phyloP scores from a whole-genome alignment of 2,888 invertebrate genomes.

The Nycteola revayana region DNA sequence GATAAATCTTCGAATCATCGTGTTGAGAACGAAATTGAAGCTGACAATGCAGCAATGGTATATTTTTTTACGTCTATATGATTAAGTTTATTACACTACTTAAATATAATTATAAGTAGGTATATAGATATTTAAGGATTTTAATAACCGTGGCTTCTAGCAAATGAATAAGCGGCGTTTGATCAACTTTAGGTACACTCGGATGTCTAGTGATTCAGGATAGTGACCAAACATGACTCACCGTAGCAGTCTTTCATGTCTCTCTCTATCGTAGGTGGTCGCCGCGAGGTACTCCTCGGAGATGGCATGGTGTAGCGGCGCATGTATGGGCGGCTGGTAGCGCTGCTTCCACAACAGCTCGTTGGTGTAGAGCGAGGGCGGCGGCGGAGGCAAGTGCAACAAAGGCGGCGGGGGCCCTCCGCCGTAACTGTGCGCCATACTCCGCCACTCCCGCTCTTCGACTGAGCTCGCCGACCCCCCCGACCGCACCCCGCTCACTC shows the following conservation, averaged over 20 bases:
- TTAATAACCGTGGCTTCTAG: no score
- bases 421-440: conserved; percentile 86
- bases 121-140: no score
- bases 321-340: conserved; percentile 79
- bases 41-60: no score
- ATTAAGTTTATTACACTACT: no score
- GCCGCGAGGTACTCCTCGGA: conserved; percentile 77
- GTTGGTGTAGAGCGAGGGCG: conserved; percentile 76
- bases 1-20: no score
- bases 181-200: no score
- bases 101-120: no score
- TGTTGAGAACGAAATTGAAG: no score
- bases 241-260: conserved; percentile 86
- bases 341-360: conserved; percentile 84
- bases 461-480: conserved; percentile 88
- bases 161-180: no score
- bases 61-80: no score
- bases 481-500: conserved; percentile 89
- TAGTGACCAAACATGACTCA: no score
- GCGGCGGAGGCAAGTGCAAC: conserved; percentile 72
- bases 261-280: conserved; percentile 83
- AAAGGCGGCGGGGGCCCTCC: conserved; percentile 84
- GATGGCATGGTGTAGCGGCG: conserved; percentile 76
- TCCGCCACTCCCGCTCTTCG: conserved; percentile 89
- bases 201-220: no score